Base-by-base conservation (phyloP, 2,888 invertebrate species). In the Sialis lutaria region DNA sequence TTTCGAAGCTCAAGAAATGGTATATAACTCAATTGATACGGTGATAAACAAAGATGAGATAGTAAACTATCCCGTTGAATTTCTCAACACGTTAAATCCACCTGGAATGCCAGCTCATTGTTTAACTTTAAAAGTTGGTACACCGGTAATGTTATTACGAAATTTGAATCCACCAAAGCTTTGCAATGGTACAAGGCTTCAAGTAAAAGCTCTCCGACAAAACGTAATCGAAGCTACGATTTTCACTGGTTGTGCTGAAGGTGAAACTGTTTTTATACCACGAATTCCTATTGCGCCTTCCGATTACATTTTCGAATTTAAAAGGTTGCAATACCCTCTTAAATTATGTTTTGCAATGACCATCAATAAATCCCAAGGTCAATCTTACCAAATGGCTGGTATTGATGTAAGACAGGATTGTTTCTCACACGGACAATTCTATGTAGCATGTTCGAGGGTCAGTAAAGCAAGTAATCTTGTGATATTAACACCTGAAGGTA, bases 281-380 rank as follows among this genome's bases (percentile, higher is more conserved):
- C 45, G 56, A 31, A 56, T 58, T 31, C 50, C 52, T 12, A 10
- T 56, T 10, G 51, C 50, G 6, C 48, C 51, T 31, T 9, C 37
- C 4, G 51, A 53, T 33, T 41, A 51, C 5, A 55, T 52, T 1
- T 54, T 58, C 40, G 34, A 47, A 6, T 49, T 58, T 22, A 52
- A 48, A 41, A 44, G 56, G 33, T 42, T 52, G 5, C 57, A 58
- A 48, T 58, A 58, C 50, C 57, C 56, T 2, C 33, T 62, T 1
- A 52, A 53, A 13, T 35, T 55, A 2, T 56, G 57, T 9, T 62
- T 55, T 52, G 57, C 55, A 6, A 50, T 52, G 50, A 48, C 52
- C 2, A 52, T 53, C n/a, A 52, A 54, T 45, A 52, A 61, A 47
- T 52, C 58, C 4, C 60, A 60, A 46, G 60, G 60, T 1, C 59